Conservation (phyloP, 2,888 invertebrate species). For the Crepidodera aurea region DNA sequence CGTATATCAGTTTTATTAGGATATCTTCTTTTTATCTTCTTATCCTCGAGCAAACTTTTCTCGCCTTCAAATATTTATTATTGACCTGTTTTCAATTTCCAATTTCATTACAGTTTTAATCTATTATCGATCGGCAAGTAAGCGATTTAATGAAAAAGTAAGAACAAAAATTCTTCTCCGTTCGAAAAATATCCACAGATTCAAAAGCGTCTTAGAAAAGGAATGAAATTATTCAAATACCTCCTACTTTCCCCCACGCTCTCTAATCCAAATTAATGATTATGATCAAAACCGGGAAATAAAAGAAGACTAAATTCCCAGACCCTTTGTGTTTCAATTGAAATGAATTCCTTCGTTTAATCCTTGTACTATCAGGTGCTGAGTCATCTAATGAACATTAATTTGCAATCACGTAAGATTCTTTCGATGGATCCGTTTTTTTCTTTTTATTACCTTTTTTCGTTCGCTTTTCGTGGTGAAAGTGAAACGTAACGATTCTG, state of each 20-base stretch:
- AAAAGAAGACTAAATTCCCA: constrained; percentile 27
- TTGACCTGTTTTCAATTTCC: neutral
- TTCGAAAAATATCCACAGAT: neutral
- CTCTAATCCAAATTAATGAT: constrained; percentile 32
- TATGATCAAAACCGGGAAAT: constrained; percentile 26
- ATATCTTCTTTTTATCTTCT: too few relatives aligned
- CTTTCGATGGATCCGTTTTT: constrained; percentile 29
- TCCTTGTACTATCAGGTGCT: constrained; percentile 36
- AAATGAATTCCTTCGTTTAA: constrained; percentile 29
- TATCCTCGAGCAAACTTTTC: too few relatives aligned
- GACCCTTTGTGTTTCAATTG: constrained; percentile 25
- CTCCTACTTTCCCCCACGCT: neutral
- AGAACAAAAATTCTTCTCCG: neutral
- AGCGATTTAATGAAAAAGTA: constrained; percentile 2
- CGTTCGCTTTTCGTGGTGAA: constrained; percentile 19
- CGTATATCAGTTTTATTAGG: too few relatives aligned
- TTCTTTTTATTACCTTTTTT: constrained; percentile 21
- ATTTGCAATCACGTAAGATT: constrained; percentile 33
- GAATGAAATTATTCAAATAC: constrained; percentile 28
- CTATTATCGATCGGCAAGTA: neutral
- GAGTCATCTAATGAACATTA: constrained; percentile 38
- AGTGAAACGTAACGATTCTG: constrained; percentile 32
- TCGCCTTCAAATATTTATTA: too few relatives aligned
- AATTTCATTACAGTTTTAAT: neutral
- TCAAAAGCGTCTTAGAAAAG: constrained; percentile 1